phyloP scores from a whole-genome alignment of 2,113 vertebrate species.

The Cricetomys ansorgei region DNA sequence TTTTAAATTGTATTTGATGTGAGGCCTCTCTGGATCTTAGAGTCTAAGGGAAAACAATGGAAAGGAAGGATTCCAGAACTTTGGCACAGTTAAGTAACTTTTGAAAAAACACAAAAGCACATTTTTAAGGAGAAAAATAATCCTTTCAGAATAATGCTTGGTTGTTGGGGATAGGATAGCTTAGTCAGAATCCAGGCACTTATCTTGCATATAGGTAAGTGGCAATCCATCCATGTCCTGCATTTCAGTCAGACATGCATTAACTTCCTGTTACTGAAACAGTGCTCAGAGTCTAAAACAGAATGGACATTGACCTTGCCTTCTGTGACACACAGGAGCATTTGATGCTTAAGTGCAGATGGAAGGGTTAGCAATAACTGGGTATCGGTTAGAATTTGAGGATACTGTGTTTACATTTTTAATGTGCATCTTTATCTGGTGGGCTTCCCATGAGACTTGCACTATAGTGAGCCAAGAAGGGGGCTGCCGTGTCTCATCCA shows the following conservation, averaged over 20 bases:
- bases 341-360: constrained; percentile 73
- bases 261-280: constrained; percentile 76
- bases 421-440: constrained; percentile 83
- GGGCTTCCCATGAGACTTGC: constrained; percentile 84
- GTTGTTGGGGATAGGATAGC: constrained; percentile 56
- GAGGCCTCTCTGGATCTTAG: constrained; percentile 64
- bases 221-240: constrained; percentile 39
- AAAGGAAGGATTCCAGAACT: constrained; percentile 60
- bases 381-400: constrained; percentile 72
- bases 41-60: constrained; percentile 33
- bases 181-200: constrained; percentile 26
- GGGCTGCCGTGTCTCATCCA: constrained; percentile 83
- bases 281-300: constrained; percentile 61
- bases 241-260: constrained; percentile 64
- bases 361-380: constrained; percentile 71
- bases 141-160: constrained; percentile 56
- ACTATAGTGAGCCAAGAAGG: constrained; percentile 85
- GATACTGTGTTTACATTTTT: constrained; percentile 86
- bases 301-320: constrained; percentile 46
- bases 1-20: constrained; percentile 30
- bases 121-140: constrained; percentile 49
- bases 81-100: constrained; percentile 60
- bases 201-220: background rate
- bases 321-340: constrained; percentile 66
- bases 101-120: constrained; percentile 56